A percentile compares a stretch with the other conserved stretches of the same genome.
phyloP scores from a whole-genome alignment of 2,888 invertebrate genomes.

The Pecten maximus region DNA sequence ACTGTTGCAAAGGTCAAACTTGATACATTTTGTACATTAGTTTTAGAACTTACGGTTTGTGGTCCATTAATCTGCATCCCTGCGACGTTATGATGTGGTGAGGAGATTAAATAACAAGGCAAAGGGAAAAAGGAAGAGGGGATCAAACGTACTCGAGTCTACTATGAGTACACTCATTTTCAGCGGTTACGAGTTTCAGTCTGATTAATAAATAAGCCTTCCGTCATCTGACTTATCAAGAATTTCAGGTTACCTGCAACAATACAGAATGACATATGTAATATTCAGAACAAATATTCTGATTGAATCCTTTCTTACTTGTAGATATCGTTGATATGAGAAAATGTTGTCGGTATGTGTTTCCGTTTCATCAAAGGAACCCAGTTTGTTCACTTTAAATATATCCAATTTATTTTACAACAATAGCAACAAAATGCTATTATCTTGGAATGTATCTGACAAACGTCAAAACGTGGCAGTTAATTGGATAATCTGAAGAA shows the following conservation, averaged over 20 bases:
- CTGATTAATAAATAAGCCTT: constrained; percentile 33
- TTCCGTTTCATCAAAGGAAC: not conserved
- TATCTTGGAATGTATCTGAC: no score
- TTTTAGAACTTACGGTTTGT: constrained; percentile 21
- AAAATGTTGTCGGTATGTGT: not conserved
- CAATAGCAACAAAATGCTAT: no score
- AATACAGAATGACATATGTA: constrained; percentile 30
- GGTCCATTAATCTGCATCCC: constrained; percentile 30
- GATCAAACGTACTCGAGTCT: not conserved
- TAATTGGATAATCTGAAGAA: no score
- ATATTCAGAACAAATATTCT: not conserved
- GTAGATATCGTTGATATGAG: not conserved
- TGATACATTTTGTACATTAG: not conserved
- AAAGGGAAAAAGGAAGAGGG: constrained; percentile 30
- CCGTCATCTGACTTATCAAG: constrained; percentile 32
- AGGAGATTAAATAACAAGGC: not conserved
- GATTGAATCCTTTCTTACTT: not conserved
- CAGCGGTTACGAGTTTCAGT: constrained; percentile 35
- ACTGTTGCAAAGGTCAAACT: constrained; percentile 22
- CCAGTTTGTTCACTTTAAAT: not conserved
- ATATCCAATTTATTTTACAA: no score
- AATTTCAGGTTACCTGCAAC: constrained; percentile 33
- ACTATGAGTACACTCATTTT: constrained; percentile 20
- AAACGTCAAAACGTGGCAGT: no score
- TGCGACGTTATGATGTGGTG: constrained; percentile 26